A percentile compares a stretch with the other conserved stretches of the same genome.
phyloP scores from a whole-genome alignment of 2,113 vertebrate genomes.

The Chroicocephalus ridibundus region DNA sequence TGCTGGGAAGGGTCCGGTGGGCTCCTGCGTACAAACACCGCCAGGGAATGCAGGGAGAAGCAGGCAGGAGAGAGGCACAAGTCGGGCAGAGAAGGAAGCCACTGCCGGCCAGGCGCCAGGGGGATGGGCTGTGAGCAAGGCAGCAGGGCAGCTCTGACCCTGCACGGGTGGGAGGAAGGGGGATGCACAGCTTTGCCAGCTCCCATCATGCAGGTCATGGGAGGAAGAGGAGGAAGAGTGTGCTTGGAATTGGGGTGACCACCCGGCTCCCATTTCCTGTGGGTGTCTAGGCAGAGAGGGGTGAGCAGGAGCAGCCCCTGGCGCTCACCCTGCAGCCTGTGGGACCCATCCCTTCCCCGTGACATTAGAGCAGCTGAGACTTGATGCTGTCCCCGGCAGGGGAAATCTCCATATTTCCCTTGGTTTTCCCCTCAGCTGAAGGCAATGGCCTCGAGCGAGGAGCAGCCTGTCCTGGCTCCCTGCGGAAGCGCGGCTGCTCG shows the following conservation, averaged over 20 bases:
- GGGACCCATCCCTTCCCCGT: rapidly evolving
- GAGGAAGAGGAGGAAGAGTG: not conserved
- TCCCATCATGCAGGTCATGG: not conserved
- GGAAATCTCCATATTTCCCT: not conserved
- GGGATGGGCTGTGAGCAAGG: not conserved
- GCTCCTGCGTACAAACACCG: rapidly evolving
- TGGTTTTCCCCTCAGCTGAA: rapidly evolving
- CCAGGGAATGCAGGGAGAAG: not conserved
- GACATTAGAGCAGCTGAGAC: not conserved
- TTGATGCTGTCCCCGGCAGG: rapidly evolving
- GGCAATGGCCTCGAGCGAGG: not conserved
- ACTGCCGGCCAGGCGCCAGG: not conserved
- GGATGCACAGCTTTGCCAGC: not conserved
- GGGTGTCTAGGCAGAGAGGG: not conserved
- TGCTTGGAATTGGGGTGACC: not conserved
- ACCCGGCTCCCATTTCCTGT: not conserved
- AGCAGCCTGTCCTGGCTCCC: not conserved
- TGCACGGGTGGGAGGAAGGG: rapidly evolving
- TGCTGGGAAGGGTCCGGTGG: not conserved
- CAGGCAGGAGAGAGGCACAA: not conserved
- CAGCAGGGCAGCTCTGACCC: not conserved
- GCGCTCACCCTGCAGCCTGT: not conserved
- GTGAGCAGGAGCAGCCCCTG: rapidly evolving
- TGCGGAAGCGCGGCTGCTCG: rapidly evolving
- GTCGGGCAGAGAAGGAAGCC: not conserved